Evolutionary conservation across 2,888 invertebrate genomes (phyloP), one percentile per base, ranked within the genome.

Genomic region (Halictus quadricinctus): DNA sequence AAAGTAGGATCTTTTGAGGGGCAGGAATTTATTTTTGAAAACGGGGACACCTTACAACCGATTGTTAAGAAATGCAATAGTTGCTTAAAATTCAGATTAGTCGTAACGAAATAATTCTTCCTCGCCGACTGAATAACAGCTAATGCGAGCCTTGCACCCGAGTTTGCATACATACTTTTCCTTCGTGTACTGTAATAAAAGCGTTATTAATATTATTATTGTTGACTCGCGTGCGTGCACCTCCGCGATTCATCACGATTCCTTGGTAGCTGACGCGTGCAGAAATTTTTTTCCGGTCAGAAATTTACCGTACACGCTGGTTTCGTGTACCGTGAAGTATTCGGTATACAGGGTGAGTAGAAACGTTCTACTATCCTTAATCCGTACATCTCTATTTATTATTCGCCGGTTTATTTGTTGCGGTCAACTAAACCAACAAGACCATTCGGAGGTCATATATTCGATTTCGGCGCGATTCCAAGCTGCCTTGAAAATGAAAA

Each of bases 241-340:
- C 25, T 41, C 77, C 58, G 76, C 46, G 36, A 70, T 73, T 84
- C 69, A 69, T 82, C 48, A 69, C 29, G 48, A 77, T 73, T 43
- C 70, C 41, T 75, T 60, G 8, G 43, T 50, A 79, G 29, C 15
- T 10, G 54, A 70, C 79, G 36, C 70, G 46, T 66, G 66, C 66
- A 66, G 54, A 72, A 41, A 69, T 78, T 72, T 75, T 75, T 77
- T 86, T 86, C 82, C 82, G 79, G 79, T 85, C 79, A 66, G 86
- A 86, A 85, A 82, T 86, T 86, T 82, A 85, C 79, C 79, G 86
- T 85, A 77, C 69, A 58, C 58, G 72, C 64, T 25, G 36, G 72
- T 75, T 77, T 85, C 79, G 75, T 74, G 72, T 86, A 85, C 73
- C 86, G 86, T 85, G 81, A 85, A 85, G 54, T 70, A 76, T 76